Evolutionary conservation across 1,140 invertebrate species (phyloP), one percentile per base, ranked within the genome.

Genomic region (Hypothenemus hampei): DNA sequence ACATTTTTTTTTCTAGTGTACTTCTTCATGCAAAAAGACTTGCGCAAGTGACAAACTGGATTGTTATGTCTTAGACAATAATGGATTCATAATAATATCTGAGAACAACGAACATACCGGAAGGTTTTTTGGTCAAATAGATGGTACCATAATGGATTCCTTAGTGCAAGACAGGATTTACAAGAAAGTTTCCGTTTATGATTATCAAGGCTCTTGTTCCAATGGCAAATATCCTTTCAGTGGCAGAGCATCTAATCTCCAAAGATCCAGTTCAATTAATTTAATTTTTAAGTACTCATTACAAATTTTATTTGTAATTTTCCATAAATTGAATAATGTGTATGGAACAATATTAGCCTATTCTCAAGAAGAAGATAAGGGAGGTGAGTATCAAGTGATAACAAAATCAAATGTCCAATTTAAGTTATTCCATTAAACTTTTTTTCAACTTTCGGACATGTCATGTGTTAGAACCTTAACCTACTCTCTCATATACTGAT

Each of bases 101-200:
- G 90, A 94, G 70, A 83, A 86, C 55, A 76, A 79, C 22, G 81
- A 87, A 41, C 86, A 93, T 65, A 91, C 89, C 3, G 89, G 89
- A 8, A 78, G 84, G 61, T 96, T 95, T 72, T 95, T 95, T 65
- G 92, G 92, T 0, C 89, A 94, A 69, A 86, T 94, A 36, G 91
- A 96, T 68, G 91, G 91, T n/a, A 93, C 90, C 1, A 90, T 96
- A 37, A 93, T 95, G 88, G 89, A 94, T 69, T 91, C 89, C 0
- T 71, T 96, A 20, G 89, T 95, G 0, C 88, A 93, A 66, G 87
- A 92, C 65, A 81, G 85, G 50, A 93, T 95, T 58, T 96, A 92
- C 70, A 88, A 84, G 62, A 87, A 88, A 72, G 82, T 93, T 0
- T 81, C 83, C 0, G 82, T 93, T 0, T 86, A 86, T 59, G 91